phyloP scores from a whole-genome alignment of 1,140 invertebrate genomes.

The Akabosia matsudoensis region DNA sequence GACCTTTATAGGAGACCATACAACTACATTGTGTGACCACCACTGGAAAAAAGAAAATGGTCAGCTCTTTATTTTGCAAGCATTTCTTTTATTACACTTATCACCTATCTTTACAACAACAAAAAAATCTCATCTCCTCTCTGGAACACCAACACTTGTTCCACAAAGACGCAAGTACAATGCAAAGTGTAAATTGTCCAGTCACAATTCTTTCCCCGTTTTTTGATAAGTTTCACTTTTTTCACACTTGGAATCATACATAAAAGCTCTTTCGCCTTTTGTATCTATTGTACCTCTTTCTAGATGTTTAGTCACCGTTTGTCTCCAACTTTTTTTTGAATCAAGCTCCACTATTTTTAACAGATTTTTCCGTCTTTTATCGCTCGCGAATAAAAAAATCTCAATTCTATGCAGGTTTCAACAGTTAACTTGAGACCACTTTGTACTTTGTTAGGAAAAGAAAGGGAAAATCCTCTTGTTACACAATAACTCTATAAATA shows the following conservation, averaged over 20 bases:
- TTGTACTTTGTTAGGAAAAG: neutral
- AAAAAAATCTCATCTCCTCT: neutral
- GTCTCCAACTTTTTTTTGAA: neutral
- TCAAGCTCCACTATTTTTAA: neutral
- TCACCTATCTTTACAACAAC: neutral
- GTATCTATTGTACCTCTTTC: neutral
- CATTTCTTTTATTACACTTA: neutral
- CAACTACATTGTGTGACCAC: neutral
- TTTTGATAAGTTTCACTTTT: conserved; percentile 16
- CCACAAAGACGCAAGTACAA: neutral
- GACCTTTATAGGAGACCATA: no score
- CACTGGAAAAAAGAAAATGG: neutral
- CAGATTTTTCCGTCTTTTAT: neutral
- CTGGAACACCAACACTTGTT: neutral
- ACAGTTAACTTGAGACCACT: conserved; percentile 15
- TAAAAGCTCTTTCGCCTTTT: conserved; percentile 7
- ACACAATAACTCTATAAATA: no score
- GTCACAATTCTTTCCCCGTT: neutral
- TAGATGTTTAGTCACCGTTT: neutral
- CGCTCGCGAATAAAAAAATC: conserved; percentile 6
- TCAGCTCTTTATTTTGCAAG: neutral
- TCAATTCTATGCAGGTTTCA: neutral
- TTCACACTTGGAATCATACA: conserved; percentile 14
- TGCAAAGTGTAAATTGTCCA: neutral
- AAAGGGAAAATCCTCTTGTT: neutral